Conservation (phyloP, 2,113 vertebrate genomes). For the Trematomus loennbergii region DNA sequence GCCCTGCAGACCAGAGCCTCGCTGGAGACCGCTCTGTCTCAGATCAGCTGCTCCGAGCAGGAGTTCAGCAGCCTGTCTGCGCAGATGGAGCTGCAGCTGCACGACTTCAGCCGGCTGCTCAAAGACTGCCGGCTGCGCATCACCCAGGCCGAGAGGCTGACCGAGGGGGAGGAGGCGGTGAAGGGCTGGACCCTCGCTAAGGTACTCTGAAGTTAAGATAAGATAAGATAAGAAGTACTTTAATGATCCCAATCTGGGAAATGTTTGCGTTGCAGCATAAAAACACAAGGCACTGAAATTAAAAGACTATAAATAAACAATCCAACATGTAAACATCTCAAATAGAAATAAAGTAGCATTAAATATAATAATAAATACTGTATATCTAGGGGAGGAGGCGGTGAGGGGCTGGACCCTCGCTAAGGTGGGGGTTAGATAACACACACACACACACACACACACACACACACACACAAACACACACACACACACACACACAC, state of each 20-base stretch:
- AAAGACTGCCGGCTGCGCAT: slow-evolving; percentile 82
- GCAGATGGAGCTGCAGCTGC: slow-evolving; percentile 88
- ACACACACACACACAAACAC: too few relatives aligned
- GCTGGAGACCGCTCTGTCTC: slow-evolving; percentile 87
- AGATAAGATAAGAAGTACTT: too few relatives aligned
- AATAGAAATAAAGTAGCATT: too few relatives aligned
- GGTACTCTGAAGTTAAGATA: slow-evolving; percentile 65
- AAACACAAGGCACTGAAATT: too few relatives aligned
- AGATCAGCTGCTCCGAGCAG: slow-evolving; percentile 91
- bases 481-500: too few relatives aligned
- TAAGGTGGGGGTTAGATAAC: slow-evolving; percentile 78
- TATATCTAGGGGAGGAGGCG: slow-evolving; percentile 83
- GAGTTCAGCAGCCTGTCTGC: slow-evolving; percentile 87
- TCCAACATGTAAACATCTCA: too few relatives aligned
- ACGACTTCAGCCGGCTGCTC: slow-evolving; percentile 82
- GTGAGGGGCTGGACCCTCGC: slow-evolving; percentile 90
- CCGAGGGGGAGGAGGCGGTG: slow-evolving; percentile 87
- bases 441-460: too few relatives aligned
- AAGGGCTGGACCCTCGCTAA: slow-evolving; percentile 91
- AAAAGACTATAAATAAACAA: too few relatives aligned
- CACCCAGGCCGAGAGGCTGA: slow-evolving; percentile 81
- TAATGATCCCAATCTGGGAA: too few relatives aligned
- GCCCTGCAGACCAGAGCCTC: slow-evolving; percentile 82
- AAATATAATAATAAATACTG: too few relatives aligned
- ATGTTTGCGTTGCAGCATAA: too few relatives aligned